phyloP scores from a whole-genome alignment of 2,113 vertebrate species.

The Gymnocephalus cernua region DNA sequence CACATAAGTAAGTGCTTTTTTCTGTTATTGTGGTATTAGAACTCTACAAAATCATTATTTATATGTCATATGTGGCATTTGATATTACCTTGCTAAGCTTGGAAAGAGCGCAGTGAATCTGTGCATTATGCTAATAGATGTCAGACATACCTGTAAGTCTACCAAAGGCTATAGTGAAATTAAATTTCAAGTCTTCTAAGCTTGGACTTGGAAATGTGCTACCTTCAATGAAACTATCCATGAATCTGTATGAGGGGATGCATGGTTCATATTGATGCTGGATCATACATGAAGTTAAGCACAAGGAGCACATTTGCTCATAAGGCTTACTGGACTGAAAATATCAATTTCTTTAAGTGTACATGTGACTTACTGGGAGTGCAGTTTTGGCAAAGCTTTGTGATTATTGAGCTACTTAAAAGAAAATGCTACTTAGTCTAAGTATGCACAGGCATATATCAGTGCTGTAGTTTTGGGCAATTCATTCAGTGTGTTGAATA shows the following conservation, averaged over 20 bases:
- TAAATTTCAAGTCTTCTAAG: constrained; percentile 33
- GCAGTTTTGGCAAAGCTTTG: background rate
- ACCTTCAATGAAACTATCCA: constrained; percentile 19
- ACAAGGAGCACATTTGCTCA: background rate
- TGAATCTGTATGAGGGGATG: constrained; percentile 21
- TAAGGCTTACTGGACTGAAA: background rate
- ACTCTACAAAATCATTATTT: constrained; percentile 1
- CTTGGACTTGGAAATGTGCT: constrained; percentile 21
- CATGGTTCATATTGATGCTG: constrained; percentile 10
- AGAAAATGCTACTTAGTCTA: constrained; percentile 3
- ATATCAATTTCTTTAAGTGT: background rate
- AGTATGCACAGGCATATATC: constrained; percentile 13
- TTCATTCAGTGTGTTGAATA: constrained; percentile 15
- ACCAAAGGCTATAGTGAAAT: constrained; percentile 32
- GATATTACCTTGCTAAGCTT: constrained; percentile 1
- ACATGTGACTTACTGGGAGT: background rate
- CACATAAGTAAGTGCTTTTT: background rate
- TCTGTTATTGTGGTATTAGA: constrained; percentile 12
- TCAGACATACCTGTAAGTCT: constrained; percentile 11
- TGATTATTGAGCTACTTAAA: constrained; percentile 17
- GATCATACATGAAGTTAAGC: constrained; percentile 10
- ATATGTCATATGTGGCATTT: background rate
- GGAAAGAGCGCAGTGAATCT: constrained; percentile 10
- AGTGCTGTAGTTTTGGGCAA: constrained; percentile 23
- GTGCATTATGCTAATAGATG: constrained; percentile 37